Evolutionary conservation across 2,888 invertebrate genomes (phyloP).

Genomic region (Amblyjoppa proteus): DNA sequence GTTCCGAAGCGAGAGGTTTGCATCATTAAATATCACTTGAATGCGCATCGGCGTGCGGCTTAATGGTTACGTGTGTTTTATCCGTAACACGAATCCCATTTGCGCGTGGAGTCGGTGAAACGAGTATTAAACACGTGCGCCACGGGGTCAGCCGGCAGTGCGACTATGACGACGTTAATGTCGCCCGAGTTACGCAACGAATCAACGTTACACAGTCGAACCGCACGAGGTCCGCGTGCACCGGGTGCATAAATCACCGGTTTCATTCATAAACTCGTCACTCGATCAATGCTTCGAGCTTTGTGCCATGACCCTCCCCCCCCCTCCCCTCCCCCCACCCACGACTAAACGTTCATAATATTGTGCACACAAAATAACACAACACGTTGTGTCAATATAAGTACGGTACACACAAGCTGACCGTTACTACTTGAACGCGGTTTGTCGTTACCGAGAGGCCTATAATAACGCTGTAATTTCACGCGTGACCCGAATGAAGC

Average conservation of each 20-base stretch:
- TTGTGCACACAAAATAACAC: not conserved
- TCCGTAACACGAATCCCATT: not conserved
- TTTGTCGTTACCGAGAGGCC: constrained; percentile 12
- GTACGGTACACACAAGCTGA: not conserved
- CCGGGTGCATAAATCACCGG: constrained; percentile 44
- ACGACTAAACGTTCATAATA: constrained; percentile 26
- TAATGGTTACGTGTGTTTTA: not conserved
- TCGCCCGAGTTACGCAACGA: constrained; percentile 29
- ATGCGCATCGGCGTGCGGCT: not conserved
- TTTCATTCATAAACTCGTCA: constrained; percentile 61
- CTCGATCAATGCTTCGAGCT: constrained; percentile 58
- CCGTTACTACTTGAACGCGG: not conserved
- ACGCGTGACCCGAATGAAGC: constrained; percentile 35
- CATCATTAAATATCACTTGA: not conserved
- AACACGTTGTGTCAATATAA: not conserved
- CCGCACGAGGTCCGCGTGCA: constrained; percentile 10
- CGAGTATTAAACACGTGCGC: not conserved
- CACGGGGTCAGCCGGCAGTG: not conserved
- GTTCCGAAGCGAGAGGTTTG: not conserved
- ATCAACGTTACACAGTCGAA: constrained; percentile 12
- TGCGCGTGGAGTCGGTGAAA: not conserved
- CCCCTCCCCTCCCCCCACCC: not conserved
- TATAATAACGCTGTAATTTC: constrained; percentile 48
- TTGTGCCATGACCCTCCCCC: not conserved
- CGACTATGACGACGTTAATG: constrained; percentile 6